Evolutionary conservation across 2,888 invertebrate genomes (phyloP).

Genomic region (Stenodema calcarata): DNA sequence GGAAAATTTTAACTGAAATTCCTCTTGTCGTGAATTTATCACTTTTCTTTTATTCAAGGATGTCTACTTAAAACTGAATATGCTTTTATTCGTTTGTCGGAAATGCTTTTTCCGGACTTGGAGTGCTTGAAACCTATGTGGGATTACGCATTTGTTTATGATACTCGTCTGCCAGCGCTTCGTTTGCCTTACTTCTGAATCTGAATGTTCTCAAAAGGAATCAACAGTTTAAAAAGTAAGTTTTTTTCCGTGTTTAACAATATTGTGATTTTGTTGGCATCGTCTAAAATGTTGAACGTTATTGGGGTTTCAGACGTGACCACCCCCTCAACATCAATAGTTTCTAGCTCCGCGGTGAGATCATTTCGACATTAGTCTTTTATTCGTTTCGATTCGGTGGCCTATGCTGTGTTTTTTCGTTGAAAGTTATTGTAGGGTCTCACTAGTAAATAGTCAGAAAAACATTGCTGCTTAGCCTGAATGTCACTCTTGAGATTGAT

Average conservation of each 20-base stretch:
- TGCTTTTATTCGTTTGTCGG: not conserved
- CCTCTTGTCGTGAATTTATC: not conserved
- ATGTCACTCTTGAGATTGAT: too few species aligned
- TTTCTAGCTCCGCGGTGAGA: not conserved
- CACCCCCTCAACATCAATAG: not conserved
- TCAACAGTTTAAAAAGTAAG: not conserved
- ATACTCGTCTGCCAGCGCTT: constrained; percentile 1
- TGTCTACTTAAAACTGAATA: not conserved
- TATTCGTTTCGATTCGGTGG: too few species aligned
- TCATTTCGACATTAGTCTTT: not conserved
- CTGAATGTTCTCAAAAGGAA: constrained; percentile 6
- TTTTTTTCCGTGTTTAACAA: not conserved
- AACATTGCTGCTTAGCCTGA: too few species aligned
- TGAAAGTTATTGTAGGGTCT: too few species aligned
- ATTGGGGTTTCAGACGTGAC: not conserved
- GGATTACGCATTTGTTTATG: constrained; percentile 35
- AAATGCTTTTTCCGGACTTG: not conserved
- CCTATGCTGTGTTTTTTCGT: not conserved
- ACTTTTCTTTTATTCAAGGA: not conserved
- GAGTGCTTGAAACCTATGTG: constrained; percentile 16
- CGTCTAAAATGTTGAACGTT: not conserved
- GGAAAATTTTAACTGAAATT: not conserved
- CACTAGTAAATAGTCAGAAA: too few species aligned
- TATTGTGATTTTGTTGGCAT: not conserved
- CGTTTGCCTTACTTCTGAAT: not conserved